Conservation (phyloP, 2,113 vertebrate genomes). For the Phoxinus phoxinus region DNA sequence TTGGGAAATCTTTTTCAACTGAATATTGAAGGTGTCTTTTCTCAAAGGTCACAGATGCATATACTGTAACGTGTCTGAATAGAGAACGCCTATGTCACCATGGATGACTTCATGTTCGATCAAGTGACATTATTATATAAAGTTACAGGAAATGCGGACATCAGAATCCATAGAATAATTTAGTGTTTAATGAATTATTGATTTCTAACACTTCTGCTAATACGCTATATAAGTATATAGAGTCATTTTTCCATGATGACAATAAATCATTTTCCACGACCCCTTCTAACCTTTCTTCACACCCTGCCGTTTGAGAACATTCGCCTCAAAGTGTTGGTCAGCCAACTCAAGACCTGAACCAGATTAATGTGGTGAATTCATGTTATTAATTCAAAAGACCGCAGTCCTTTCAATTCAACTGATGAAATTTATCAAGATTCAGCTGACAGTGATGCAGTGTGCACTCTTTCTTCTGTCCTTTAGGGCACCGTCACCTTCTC, state of each 20-base stretch:
- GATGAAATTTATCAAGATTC: constrained; percentile 29
- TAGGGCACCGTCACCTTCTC: not conserved
- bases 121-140: not conserved
- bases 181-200: not conserved
- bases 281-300: not conserved
- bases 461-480: constrained; percentile 2
- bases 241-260: not conserved
- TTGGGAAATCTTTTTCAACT: not conserved
- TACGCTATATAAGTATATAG: not conserved
- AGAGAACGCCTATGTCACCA: not conserved
- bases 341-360: not conserved
- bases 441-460: constrained; percentile 35
- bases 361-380: not conserved
- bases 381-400: constrained; percentile 18
- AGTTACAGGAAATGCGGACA: not conserved
- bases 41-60: not conserved
- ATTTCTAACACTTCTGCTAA: not conserved
- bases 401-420: constrained; percentile 10
- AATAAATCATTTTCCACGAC: constrained; percentile 5
- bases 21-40: not conserved
- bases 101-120: not conserved
- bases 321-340: not conserved
- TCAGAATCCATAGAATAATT: not conserved
- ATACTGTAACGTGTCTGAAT: not conserved
- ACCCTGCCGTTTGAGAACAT: not conserved